phyloP scores from a whole-genome alignment of 2,888 invertebrate genomes.

The Leptinotarsa peninsularis region DNA sequence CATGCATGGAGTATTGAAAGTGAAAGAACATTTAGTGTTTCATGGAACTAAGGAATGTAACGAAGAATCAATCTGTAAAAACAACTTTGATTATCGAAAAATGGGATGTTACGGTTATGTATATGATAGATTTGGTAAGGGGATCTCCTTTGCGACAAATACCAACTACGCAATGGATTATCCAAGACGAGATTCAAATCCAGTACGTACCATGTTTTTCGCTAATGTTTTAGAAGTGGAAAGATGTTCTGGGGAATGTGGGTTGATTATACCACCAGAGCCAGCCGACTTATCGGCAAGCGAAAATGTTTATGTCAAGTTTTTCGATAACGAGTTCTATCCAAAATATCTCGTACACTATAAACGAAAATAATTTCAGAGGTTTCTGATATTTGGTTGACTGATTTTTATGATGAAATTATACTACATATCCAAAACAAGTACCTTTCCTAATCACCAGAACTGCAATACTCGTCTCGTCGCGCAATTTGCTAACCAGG shows the following conservation, averaged over 20 bases:
- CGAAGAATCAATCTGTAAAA: slow-evolving; percentile 27
- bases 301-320: slow-evolving; percentile 34
- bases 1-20: slow-evolving; percentile 11
- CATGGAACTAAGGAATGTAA: slow-evolving; percentile 32
- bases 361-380: background rate
- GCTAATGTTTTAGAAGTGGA: slow-evolving; percentile 20
- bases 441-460: too few relatives aligned
- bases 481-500: too few relatives aligned
- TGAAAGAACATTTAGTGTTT: slow-evolving; percentile 22
- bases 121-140: slow-evolving; percentile 31
- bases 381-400: too few relatives aligned
- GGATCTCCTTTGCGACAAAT: slow-evolving; percentile 32
- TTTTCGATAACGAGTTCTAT: slow-evolving; percentile 39
- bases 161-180: slow-evolving; percentile 26
- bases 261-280: slow-evolving; percentile 27
- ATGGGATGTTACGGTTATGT: slow-evolving; percentile 22
- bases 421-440: too few relatives aligned
- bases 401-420: too few relatives aligned
- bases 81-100: slow-evolving; percentile 35
- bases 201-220: slow-evolving; percentile 30
- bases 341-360: slow-evolving; percentile 38
- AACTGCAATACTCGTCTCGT: too few relatives aligned
- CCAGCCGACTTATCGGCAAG: slow-evolving; percentile 31
- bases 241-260: slow-evolving; percentile 22
- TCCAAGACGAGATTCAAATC: background rate